A percentile compares a stretch with the other conserved stretches of the same genome.
Conservation (phyloP, 2,113 vertebrate genomes). For the Rhinoderma darwinii region DNA sequence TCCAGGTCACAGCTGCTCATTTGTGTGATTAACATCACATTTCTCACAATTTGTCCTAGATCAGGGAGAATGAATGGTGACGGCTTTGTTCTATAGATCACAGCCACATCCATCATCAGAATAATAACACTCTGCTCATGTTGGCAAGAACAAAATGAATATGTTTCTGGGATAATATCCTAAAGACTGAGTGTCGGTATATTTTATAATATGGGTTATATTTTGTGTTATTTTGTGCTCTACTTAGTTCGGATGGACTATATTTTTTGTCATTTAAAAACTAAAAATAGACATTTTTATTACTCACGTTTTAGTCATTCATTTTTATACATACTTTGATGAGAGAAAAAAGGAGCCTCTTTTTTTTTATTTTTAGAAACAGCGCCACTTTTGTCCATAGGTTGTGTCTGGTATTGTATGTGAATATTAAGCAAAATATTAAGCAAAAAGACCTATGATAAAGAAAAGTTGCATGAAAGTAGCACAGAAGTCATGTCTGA, state of each 20-base stretch:
- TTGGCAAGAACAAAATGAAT: background rate
- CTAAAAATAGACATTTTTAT: no score
- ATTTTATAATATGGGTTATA: background rate
- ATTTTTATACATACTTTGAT: no score
- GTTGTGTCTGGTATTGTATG: no score
- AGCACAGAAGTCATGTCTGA: no score
- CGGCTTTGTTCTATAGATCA: constrained; percentile 46
- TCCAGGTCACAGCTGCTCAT: constrained; percentile 51
- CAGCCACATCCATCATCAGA: constrained; percentile 37
- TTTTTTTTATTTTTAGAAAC: no score
- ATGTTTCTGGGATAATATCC: background rate
- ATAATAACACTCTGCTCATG: constrained; percentile 32
- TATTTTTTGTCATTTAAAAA: background rate
- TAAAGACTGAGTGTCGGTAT: background rate
- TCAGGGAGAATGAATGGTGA: constrained; percentile 48
- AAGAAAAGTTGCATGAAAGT: no score
- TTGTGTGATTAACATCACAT: constrained; percentile 50
- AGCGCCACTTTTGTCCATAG: no score
- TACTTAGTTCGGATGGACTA: background rate
- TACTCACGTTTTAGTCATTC: no score
- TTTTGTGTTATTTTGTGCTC: background rate
- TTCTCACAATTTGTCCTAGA: constrained; percentile 31
- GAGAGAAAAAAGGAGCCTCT: no score
- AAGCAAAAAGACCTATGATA: no score
- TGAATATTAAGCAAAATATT: no score